Conservation (phyloP, 2,113 vertebrate genomes). For the Toxotes chatareus region DNA sequence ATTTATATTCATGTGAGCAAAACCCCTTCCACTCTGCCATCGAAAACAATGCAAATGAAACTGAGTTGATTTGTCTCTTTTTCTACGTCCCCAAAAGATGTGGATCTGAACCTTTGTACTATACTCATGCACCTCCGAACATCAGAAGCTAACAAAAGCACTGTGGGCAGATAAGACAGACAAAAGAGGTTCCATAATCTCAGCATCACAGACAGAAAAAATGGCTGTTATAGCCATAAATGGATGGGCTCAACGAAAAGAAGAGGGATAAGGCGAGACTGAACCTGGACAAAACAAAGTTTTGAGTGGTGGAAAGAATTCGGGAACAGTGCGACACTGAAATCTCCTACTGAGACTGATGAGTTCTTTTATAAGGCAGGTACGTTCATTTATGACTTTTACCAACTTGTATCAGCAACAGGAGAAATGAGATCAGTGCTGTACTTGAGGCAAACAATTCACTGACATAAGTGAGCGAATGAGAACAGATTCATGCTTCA, state of each 20-base stretch:
- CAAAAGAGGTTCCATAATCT: conserved; percentile 17
- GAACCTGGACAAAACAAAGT: background rate
- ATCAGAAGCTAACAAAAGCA: conserved; percentile 41
- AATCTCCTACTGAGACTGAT: too few relatives aligned
- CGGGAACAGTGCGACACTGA: background rate
- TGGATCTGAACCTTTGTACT: conserved; percentile 51
- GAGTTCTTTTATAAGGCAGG: too few relatives aligned
- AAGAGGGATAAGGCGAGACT: background rate
- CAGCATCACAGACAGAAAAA: background rate
- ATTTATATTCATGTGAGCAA: conserved; percentile 83
- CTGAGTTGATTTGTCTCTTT: conserved; percentile 58
- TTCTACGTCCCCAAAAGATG: conserved; percentile 51
- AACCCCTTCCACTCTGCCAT: conserved; percentile 53
- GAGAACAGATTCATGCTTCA: too few relatives aligned
- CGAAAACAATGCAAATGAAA: conserved; percentile 70
- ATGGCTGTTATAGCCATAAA: background rate
- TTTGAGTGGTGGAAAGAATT: background rate
- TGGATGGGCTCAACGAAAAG: background rate
- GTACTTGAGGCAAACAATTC: too few relatives aligned
- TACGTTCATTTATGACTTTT: too few relatives aligned
- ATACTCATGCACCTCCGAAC: conserved; percentile 53
- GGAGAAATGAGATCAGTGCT: too few relatives aligned
- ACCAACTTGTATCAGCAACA: too few relatives aligned
- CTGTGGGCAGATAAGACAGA: conserved; percentile 27
- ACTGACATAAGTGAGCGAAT: too few relatives aligned